Evolutionary conservation across 1,140 invertebrate genomes (phyloP).

Genomic region (Drosophila busckii): DNA sequence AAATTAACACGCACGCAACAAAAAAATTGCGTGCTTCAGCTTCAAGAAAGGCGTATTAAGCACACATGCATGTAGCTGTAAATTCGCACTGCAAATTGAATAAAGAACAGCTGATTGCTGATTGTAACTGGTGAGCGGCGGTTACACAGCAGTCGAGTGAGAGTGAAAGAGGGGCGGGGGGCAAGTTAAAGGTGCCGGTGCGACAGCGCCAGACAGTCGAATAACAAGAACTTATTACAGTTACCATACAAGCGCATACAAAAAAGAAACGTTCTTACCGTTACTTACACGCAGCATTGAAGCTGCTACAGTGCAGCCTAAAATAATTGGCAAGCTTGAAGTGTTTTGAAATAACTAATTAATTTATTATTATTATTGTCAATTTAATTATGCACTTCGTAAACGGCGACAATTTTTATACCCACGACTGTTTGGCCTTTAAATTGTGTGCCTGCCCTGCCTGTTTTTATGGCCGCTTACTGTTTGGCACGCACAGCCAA

Average conservation of each 20-base stretch:
- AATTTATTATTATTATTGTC: too few relatives aligned
- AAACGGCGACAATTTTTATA: too few relatives aligned
- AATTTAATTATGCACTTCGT: too few relatives aligned
- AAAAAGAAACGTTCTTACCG: conserved; percentile 8
- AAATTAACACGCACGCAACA: too few relatives aligned
- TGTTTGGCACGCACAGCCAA: conserved; percentile 7
- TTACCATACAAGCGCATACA: neutral
- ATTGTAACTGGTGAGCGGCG: conserved; percentile 2
- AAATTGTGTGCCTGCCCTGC: neutral
- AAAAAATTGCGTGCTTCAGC: conserved; percentile 3
- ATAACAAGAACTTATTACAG: conserved; percentile 12
- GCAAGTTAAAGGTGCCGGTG: neutral
- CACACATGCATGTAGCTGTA: too few relatives aligned
- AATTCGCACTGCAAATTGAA: conserved; percentile 22
- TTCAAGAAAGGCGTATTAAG: neutral
- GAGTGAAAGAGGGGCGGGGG: too few relatives aligned
- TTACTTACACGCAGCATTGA: conserved; percentile 3
- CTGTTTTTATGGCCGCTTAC: neutral
- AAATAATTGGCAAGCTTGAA: too few relatives aligned
- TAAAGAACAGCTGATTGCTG: conserved; percentile 22
- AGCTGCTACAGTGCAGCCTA: conserved; percentile 1
- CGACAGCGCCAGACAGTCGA: neutral
- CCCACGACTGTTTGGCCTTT: too few relatives aligned
- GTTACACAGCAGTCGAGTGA: too few relatives aligned
- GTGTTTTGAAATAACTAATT: too few relatives aligned